These are phyloP conservation scores for Cordylochernes scorpioides DNA, from an alignment of 2,888 invertebrate species.

Conservation along the genomic window DNA sequence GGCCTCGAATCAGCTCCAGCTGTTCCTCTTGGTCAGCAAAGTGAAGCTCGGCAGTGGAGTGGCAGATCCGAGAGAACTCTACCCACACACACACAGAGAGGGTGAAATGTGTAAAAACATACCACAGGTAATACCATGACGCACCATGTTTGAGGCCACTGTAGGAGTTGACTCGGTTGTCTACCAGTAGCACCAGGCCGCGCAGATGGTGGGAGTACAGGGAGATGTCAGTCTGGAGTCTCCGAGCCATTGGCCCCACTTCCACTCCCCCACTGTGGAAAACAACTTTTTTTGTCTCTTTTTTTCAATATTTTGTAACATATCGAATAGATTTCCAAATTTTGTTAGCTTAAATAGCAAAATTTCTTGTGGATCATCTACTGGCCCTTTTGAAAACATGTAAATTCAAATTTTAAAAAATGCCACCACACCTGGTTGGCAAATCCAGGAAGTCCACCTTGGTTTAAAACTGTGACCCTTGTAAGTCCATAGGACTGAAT, in stretches of 20 bases:
- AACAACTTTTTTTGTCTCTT: background rate
- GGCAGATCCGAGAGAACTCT: constrained; percentile 42
- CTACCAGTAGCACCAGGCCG: constrained; percentile 57
- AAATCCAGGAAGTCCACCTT: no score
- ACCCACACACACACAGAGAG: no score
- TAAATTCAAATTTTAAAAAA: no score
- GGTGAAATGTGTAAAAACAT: no score
- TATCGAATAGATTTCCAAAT: no score
- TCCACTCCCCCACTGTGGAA: constrained; percentile 18
- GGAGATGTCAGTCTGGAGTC: constrained; percentile 70
- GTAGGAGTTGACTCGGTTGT: constrained; percentile 34
- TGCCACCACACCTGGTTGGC: no score
- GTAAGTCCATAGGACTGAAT: no score
- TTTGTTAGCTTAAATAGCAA: no score
- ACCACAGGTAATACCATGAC: no score
- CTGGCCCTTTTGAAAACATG: no score
- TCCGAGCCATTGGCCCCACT: constrained; percentile 40
- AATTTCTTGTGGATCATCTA: no score
- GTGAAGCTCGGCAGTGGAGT: constrained; percentile 74
- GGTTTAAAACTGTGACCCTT: no score
- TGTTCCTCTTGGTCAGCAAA: constrained; percentile 64
- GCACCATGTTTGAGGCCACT: constrained; percentile 34
- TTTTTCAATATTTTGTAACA: background rate
- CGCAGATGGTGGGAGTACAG: constrained; percentile 73
- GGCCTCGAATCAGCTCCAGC: constrained; percentile 31